These are phyloP conservation scores for Phylloscopus whistleri DNA, from an alignment of 2,113 vertebrate genomes.

Conservation along the genomic window DNA sequence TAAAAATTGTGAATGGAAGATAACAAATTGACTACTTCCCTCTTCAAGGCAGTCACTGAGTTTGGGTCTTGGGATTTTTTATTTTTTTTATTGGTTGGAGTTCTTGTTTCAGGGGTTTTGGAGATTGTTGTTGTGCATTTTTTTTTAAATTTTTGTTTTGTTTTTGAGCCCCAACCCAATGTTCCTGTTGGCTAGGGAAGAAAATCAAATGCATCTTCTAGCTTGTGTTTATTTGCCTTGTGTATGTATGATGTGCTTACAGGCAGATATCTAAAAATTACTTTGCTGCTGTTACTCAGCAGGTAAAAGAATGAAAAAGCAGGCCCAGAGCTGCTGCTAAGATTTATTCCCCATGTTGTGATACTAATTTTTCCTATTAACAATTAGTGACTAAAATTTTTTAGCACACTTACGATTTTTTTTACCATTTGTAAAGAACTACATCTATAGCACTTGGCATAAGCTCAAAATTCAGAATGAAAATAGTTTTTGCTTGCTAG, in stretches of 20 bases:
- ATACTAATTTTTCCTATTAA: background rate
- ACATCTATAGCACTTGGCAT: background rate
- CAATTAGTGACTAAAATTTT: background rate
- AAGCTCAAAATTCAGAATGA: background rate
- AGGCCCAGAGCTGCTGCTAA: background rate
- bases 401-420: background rate
- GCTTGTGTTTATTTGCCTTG: background rate
- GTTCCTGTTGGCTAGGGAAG: background rate
- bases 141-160: background rate
- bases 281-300: background rate
- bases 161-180: background rate
- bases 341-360: background rate
- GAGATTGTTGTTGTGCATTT: background rate
- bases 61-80: too few species aligned
- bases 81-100: accelerated
- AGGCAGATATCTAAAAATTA: background rate
- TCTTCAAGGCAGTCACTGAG: background rate
- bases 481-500: background rate
- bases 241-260: background rate
- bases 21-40: background rate
- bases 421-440: background rate
- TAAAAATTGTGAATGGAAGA: background rate
- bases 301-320: background rate
- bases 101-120: background rate
- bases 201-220: background rate